Conservation (phyloP, 1,140 invertebrate genomes). For the Eriocheir sinensis region DNA sequence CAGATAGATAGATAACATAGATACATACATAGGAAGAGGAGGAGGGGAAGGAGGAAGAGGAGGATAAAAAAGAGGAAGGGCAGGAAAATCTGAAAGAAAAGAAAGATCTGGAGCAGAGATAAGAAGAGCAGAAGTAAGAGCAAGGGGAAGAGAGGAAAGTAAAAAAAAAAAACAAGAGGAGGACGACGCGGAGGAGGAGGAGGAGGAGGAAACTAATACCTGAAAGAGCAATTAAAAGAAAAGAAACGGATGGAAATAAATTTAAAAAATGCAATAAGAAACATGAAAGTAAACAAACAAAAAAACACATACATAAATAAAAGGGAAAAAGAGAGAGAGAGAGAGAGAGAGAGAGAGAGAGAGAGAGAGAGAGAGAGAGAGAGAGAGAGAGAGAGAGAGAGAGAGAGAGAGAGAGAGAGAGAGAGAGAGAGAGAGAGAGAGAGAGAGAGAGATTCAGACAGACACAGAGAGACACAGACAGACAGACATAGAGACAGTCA, state of each 20-base stretch:
- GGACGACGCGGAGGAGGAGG: background rate
- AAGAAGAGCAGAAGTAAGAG: background rate
- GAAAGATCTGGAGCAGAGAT: background rate
- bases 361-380: conserved; percentile 24
- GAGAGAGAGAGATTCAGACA: background rate
- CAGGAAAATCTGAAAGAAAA: background rate
- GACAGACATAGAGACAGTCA: conserved; percentile 27
- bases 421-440: conserved; percentile 35
- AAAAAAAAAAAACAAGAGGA: background rate
- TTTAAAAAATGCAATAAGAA: background rate
- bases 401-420: background rate
- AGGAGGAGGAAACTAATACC: conserved; percentile 34
- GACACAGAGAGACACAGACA: background rate
- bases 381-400: background rate
- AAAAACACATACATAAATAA: background rate
- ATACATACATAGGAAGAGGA: background rate
- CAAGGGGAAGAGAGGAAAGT: background rate
- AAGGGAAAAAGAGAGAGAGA: too few species aligned
- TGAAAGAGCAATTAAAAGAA: background rate
- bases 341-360: background rate
- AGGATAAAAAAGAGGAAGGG: background rate
- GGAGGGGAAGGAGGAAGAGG: background rate
- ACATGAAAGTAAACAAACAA: background rate
- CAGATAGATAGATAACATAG: background rate
- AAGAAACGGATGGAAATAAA: background rate